These are phyloP conservation scores for Rhodinocichla rosea DNA, from an alignment of 2,113 vertebrate genomes.

Conservation along the genomic window DNA sequence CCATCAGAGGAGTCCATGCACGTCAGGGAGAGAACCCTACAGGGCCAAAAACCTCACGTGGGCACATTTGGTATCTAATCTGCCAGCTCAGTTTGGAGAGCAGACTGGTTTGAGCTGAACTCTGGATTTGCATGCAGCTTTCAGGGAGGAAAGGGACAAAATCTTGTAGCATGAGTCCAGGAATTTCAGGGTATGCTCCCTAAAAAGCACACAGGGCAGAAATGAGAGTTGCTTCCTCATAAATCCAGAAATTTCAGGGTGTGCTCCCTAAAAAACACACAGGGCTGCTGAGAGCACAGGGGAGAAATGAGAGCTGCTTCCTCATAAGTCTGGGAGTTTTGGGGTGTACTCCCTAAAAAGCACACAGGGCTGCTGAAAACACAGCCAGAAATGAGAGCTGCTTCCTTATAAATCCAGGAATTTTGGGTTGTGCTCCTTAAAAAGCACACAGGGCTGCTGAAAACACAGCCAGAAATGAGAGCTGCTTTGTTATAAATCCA, in stretches of 20 bases:
- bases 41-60: rapidly evolving
- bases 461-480: no score
- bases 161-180: rapidly evolving
- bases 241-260: rapidly evolving
- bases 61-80: not conserved
- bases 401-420: no score
- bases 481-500: no score
- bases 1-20: rapidly evolving
- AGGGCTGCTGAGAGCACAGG: not conserved
- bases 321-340: rapidly evolving
- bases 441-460: not conserved
- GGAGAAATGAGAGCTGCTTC: no score
- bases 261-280: not conserved
- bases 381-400: not conserved
- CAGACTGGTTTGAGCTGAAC: not conserved
- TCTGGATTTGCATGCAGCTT: not conserved
- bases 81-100: not conserved
- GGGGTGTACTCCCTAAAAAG: not conserved
- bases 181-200: not conserved
- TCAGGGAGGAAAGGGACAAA: rapidly evolving
- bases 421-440: rapidly evolving
- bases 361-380: not conserved
- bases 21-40: rapidly evolving
- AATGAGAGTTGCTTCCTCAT: not conserved
- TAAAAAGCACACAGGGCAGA: no score